Base-by-base conservation (phyloP, 53 echinoderm and acorn worm genomes). In the Holothuria leucospilota region DNA sequence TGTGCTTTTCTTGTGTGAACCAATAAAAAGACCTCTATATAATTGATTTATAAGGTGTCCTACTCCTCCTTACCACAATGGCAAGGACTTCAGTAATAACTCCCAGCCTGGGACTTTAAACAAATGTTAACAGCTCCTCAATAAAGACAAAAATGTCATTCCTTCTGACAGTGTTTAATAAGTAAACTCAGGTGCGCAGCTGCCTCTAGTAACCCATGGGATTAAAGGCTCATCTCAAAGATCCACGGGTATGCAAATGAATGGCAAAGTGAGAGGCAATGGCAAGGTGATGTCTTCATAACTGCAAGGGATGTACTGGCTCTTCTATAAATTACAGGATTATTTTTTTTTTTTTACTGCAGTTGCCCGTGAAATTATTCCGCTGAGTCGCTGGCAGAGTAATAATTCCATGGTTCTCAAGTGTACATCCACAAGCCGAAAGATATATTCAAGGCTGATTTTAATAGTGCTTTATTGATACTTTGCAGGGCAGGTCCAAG, bases 121-220 rank as follows among this genome's bases (percentile, higher is more conserved):
- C 69, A 68, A 30, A 68, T 68, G 69, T 38, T 29, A 68, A 68
- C 69, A 20, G 38, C 69, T 38, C 38, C 69, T 68, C 23, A 68
- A 29, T 68, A 68, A 68, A 30, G 69, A 68, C 29, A 46, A 46
- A 46, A 46, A 2, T 68, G 69, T 68, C 69, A 68, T 38, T 38
- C 14, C 69, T 68, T 30, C 16, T 46, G 46, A 0, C 46, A 46
- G 46, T 46, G 46, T 46, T 46, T 46, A 46, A 46, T 46, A 38
- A 68, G 69, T 68, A 34, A 68, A 68, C 38, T 68, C 29, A 20
- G 27, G 18, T 25, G 69, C 7, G 69, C 69, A 68, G 38, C 69
- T 26, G 69, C 69, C 30, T 4, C 63, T 68, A 26, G 69, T 5
- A 38, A 68, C 69, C 38, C 69, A 29, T 29, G 23, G 69, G 69